A percentile compares a stretch with the other conserved stretches of the same genome.
These are phyloP conservation scores for Drosophila takahashii DNA, from an alignment of 1,140 invertebrate genomes.

Conservation along the genomic window DNA sequence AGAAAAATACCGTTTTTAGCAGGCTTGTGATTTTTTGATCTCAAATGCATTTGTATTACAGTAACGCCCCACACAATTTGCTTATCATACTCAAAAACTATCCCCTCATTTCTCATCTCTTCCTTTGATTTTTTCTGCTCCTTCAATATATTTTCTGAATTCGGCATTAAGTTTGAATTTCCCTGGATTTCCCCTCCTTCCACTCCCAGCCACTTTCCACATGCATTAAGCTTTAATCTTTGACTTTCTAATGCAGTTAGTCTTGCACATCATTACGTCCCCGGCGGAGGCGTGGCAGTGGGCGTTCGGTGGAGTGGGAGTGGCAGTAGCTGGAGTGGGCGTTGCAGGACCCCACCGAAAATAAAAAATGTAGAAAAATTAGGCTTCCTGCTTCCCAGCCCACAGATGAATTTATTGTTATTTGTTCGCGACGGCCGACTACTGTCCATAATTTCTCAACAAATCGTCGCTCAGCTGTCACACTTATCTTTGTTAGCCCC, in stretches of 20 bases:
- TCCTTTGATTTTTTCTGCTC: neutral
- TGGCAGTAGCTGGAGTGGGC: slow-evolving; percentile 43
- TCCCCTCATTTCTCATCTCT: slow-evolving; percentile 26
- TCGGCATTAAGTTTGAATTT: neutral
- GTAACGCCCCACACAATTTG: neutral
- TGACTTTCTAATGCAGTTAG: slow-evolving; percentile 54
- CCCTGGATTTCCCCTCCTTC: slow-evolving; percentile 3
- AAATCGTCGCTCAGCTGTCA: slow-evolving; percentile 82
- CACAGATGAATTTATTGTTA: slow-evolving; percentile 65
- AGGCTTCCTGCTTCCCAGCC: slow-evolving; percentile 40
- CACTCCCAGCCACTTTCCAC: slow-evolving; percentile 31
- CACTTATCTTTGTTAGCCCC: slow-evolving; percentile 66
- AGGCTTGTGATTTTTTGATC: neutral
- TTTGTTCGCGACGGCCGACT: slow-evolving; percentile 66
- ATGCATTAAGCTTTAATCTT: slow-evolving; percentile 50
- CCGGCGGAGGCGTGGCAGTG: slow-evolving; percentile 11
- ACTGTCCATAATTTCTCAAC: slow-evolving; percentile 82
- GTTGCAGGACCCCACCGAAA: slow-evolving; percentile 19
- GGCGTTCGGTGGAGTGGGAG: slow-evolving; percentile 10
- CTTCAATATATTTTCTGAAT: slow-evolving; percentile 1
- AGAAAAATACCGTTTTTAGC: neutral
- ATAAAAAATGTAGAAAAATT: neutral
- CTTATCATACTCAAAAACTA: slow-evolving; percentile 9
- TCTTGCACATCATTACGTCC: slow-evolving; percentile 51
- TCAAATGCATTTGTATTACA: neutral